A percentile compares a stretch with the other conserved stretches of the same genome.
phyloP scores from a whole-genome alignment of 2,797 vertebrate species.

The Furcifer pardalis region DNA sequence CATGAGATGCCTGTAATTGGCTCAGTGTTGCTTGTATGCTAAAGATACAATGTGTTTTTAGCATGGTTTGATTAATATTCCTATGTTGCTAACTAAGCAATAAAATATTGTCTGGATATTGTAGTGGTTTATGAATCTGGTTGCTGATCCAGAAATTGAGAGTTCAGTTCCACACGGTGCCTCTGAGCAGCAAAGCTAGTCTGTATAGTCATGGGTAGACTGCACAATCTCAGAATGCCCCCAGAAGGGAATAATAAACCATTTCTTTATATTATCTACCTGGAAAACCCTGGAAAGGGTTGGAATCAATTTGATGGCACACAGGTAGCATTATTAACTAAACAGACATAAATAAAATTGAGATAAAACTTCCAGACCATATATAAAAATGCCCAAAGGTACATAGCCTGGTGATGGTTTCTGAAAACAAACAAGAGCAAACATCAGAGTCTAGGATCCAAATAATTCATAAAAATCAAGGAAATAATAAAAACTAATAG shows the following conservation, averaged over 20 bases:
- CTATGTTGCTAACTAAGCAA: no score
- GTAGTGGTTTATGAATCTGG: no score
- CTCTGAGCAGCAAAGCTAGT: no score
- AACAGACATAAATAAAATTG: constrained; percentile 25
- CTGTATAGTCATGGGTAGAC: no score
- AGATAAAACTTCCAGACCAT: constrained; percentile 20
- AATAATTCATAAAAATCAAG: constrained; percentile 23
- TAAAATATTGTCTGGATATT: no score
- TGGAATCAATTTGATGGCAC: no score
- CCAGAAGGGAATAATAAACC: no score
- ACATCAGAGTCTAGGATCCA: constrained; percentile 19
- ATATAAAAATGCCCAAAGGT: constrained; percentile 21
- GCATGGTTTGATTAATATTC: not conserved
- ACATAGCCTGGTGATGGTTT: not conserved
- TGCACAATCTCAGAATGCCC: no score
- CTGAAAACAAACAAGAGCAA: not conserved
- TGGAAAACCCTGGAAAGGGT: no score
- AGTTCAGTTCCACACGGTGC: no score
- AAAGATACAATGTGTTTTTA: constrained; percentile 37
- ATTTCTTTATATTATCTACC: no score
- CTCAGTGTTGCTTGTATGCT: constrained; percentile 45
- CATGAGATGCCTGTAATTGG: constrained; percentile 19
- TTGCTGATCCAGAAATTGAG: no score
- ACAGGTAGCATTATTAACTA: constrained; percentile 32
- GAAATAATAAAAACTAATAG: not conserved